Base-by-base conservation (phyloP, 2,113 vertebrate genomes). In the Xenopus laevis region DNA sequence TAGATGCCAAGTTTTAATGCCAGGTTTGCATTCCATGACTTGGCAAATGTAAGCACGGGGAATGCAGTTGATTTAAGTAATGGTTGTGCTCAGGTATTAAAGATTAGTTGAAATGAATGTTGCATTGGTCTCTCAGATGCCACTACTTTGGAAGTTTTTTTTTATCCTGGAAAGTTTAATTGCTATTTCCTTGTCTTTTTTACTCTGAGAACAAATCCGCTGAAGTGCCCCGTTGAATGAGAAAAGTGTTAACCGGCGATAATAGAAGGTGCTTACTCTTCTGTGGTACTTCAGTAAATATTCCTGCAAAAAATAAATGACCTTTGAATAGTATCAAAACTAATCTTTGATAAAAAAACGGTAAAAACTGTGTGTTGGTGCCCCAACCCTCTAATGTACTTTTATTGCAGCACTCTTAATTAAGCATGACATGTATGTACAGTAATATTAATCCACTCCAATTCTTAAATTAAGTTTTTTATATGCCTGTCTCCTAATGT, bases 51-150 rank as follows among this genome's bases (percentile, higher is more conserved):
- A 40, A 40, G 33, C 6, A 40, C 8, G 33, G 6, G 33, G 33
- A 40, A 40, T 40, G 33, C 33, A 4, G 33, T 40, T 40, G 16
- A 13, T 45, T 9, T 65, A 8, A 45, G 2, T 45, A 67, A 67
- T 12, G 46, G 10, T 50, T 67, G 44, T 27, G 44, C 45, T 67
- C 65, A 50, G 65, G 65, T 33, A 52, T 60, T 81, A 1, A 44
- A 68, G 75, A 10, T 83, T 86, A 78, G 57, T 82, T 79, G 74
- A 81, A 82, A n/a, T 27, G 1, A 1, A 27, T 79, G 50, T 82
- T 17, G 65, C 74, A 62, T 83, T 84, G 83, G 57, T 68, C 15
- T 88, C 86, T 84, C 57, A 78, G 81, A 73, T 77, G 74, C 21
- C 52, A 11, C 83, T 80, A 53, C 45, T 83, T 80, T 62, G 52